A percentile compares a stretch with the other conserved stretches of the same genome.
Evolutionary conservation across 2,113 vertebrate species (phyloP).

Genomic region (Thinocorus orbignyianus): DNA sequence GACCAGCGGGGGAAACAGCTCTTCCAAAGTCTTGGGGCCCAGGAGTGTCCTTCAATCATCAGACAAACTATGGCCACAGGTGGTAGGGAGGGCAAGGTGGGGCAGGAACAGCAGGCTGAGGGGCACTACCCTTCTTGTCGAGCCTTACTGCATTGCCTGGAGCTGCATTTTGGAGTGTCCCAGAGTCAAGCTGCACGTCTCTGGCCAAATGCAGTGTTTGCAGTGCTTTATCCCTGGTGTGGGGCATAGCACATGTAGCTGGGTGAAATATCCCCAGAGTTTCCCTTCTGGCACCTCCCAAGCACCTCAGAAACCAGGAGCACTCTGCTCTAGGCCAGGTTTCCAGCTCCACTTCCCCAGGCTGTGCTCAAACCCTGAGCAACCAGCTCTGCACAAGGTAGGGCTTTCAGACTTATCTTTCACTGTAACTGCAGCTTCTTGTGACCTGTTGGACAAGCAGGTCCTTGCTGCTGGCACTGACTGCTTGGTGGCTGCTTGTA

Average conservation of each 20-base stretch:
- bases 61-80: background rate
- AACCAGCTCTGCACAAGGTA: background rate
- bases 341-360: background rate
- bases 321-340: accelerated
- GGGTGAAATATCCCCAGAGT: background rate
- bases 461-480: accelerated
- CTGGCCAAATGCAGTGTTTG: background rate
- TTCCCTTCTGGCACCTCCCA: background rate
- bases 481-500: background rate
- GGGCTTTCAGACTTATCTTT: background rate
- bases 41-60: background rate
- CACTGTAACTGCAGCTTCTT: background rate
- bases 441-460: background rate
- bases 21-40: background rate
- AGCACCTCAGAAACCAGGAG: background rate
- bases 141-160: background rate
- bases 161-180: background rate
- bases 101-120: background rate
- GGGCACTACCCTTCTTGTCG: background rate
- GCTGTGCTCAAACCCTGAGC: background rate
- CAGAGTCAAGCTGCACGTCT: background rate
- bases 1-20: background rate
- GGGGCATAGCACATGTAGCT: background rate
- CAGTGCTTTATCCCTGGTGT: background rate
- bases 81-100: background rate